Percentiles rank a stretch among this genome's conserved stretches.
These are phyloP conservation scores for Drosophila emarginata DNA, from an alignment of 2,888 invertebrate species.

Conservation along the genomic window DNA sequence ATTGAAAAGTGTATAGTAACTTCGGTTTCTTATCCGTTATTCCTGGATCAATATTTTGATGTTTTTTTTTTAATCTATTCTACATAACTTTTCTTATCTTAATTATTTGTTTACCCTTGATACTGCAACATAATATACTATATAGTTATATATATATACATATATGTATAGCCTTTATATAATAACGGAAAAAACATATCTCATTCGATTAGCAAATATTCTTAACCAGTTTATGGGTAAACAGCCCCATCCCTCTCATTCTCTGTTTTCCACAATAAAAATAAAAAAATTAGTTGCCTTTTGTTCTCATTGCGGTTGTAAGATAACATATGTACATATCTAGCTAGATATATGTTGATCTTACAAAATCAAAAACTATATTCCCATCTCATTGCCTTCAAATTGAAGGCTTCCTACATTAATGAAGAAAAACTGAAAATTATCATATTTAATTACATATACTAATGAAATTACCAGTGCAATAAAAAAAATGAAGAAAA, in stretches of 20 bases:
- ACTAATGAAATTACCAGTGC: constrained; percentile 50
- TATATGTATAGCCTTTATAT: neutral
- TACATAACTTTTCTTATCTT: neutral
- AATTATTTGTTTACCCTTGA: constrained; percentile 2
- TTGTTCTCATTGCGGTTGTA: constrained; percentile 1
- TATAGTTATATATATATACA: too few species aligned
- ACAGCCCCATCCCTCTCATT: neutral
- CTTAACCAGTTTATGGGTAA: neutral
- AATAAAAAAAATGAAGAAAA: constrained; percentile 14
- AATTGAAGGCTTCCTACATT: constrained; percentile 55
- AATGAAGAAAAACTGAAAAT: constrained; percentile 34
- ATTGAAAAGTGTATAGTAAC: too few species aligned
- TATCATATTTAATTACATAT: constrained; percentile 61
- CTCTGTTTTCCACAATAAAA: too few species aligned
- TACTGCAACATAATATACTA: neutral
- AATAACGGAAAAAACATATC: neutral
- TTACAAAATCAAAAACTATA: constrained; percentile 21
- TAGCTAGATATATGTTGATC: neutral
- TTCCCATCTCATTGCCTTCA: constrained; percentile 62
- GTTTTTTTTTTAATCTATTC: neutral
- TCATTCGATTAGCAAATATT: constrained; percentile 2
- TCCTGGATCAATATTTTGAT: neutral
- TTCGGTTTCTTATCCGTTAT: too few species aligned
- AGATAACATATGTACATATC: too few species aligned
- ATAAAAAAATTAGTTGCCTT: neutral